These are phyloP conservation scores for Synaphobranchus kaupii DNA, from an alignment of 2,797 vertebrate genomes.

Conservation along the genomic window DNA sequence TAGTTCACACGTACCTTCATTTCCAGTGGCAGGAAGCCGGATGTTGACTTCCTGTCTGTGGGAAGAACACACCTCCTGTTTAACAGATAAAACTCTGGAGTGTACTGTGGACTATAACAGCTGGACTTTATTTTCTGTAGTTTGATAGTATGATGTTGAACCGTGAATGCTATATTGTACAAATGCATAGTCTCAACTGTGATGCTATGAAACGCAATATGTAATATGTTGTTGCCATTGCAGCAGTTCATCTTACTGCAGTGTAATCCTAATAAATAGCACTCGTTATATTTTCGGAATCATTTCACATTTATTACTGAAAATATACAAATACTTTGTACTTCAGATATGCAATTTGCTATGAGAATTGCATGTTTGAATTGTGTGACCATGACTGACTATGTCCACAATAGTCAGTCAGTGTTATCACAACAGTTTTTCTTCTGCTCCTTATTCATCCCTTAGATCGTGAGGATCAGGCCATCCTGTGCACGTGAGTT, in stretches of 20 bases:
- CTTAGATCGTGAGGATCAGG: constrained; percentile 91
- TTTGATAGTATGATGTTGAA: neutral
- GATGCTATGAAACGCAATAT: neutral
- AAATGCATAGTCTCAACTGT: neutral
- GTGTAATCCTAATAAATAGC: neutral
- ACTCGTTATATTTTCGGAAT: neutral
- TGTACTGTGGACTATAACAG: constrained; percentile 43
- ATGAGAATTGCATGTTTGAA: neutral
- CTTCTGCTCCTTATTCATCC: constrained; percentile 5
- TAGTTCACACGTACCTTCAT: constrained; percentile 15
- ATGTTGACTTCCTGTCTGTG: constrained; percentile 69
- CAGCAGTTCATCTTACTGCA: neutral
- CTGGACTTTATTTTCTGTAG: neutral
- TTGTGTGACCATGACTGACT: neutral
- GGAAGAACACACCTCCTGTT: constrained; percentile 55
- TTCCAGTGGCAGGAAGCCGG: constrained; percentile 61
- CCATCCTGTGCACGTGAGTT: constrained; percentile 98
- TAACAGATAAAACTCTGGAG: constrained; percentile 28
- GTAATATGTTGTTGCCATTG: neutral
- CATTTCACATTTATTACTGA: neutral
- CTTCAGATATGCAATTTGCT: neutral
- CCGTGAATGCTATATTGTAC: neutral
- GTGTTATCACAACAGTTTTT: neutral
- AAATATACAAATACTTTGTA: neutral
- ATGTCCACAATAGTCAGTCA: neutral